Conservation (phyloP, 2,888 invertebrate species). For the Trilocha varians region DNA sequence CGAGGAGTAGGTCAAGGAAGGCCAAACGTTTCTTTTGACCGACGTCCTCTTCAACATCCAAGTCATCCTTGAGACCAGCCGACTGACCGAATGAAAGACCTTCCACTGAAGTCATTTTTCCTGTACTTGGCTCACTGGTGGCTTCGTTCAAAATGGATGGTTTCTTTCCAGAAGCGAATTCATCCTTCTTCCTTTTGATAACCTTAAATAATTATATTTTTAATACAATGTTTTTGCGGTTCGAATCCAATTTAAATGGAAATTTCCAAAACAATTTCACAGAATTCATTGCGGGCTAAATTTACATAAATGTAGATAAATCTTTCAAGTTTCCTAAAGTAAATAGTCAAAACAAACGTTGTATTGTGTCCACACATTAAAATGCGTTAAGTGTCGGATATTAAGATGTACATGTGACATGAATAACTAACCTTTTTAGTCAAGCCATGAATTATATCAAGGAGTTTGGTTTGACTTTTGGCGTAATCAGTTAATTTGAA, state of each 20-base stretch:
- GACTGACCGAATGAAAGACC: conserved; percentile 82
- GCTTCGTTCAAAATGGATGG: conserved; percentile 37
- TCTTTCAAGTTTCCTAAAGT: conserved; percentile 3
- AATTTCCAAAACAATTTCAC: too few species aligned
- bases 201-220: conserved; percentile 43
- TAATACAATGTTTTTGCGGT: conserved; percentile 16
- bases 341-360: background rate
- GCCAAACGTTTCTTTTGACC: conserved; percentile 88
- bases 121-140: conserved; percentile 22
- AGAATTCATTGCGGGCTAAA: background rate
- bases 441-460: conserved; percentile 84
- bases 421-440: conserved; percentile 78
- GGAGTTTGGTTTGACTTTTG: conserved; percentile 80
- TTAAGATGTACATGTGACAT: conserved; percentile 4
- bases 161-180: conserved; percentile 78
- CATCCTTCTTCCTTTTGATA: conserved; percentile 83
- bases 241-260: too few species aligned
- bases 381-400: conserved; percentile 2
- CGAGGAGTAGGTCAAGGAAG: conserved; percentile 89
- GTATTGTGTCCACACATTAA: conserved; percentile 3
- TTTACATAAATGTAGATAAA: background rate
- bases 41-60: conserved; percentile 86
- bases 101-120: conserved; percentile 66
- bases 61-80: conserved; percentile 82
- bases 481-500: conserved; percentile 85